A percentile compares a stretch with the other conserved stretches of the same genome.
These are phyloP conservation scores for Mesembrinibis cayennensis DNA, from an alignment of 2,113 vertebrate genomes.

Conservation along the genomic window DNA sequence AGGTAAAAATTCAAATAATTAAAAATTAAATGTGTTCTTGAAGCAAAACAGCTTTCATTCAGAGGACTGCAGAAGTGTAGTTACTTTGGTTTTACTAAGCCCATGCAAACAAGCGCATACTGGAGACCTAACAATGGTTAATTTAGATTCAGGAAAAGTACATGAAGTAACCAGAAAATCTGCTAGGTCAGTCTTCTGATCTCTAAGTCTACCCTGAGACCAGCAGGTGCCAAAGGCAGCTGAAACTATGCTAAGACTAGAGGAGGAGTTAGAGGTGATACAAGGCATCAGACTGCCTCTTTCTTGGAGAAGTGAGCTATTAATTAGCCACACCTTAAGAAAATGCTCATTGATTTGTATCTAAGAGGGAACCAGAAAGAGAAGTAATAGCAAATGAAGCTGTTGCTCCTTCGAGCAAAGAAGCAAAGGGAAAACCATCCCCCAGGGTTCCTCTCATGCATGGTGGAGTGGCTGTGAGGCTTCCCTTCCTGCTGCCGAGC, in stretches of 20 bases:
- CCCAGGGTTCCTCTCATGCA: not conserved
- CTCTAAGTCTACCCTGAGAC: not conserved
- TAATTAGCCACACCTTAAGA: not conserved
- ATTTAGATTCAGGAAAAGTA: not conserved
- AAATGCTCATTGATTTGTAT: not conserved
- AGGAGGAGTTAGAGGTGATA: not conserved
- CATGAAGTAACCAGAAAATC: not conserved
- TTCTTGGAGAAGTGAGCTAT: not conserved
- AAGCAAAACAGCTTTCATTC: not conserved
- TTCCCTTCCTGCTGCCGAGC: not conserved
- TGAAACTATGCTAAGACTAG: not conserved
- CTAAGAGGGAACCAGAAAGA: not conserved
- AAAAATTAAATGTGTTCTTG: not conserved
- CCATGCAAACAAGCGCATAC: not conserved
- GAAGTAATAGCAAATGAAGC: not conserved
- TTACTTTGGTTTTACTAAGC: not conserved
- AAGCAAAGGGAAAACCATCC: not conserved
- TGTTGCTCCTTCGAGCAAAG: not conserved
- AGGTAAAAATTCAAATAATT: not conserved
- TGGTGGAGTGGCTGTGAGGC: accelerated
- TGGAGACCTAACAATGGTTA: not conserved
- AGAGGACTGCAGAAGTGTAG: not conserved
- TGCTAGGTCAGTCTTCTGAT: not conserved
- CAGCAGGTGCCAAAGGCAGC: not conserved
- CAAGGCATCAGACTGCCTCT: not conserved